phyloP scores from a whole-genome alignment of 2,888 invertebrate species.

The Pachycephus smyrnensis region DNA sequence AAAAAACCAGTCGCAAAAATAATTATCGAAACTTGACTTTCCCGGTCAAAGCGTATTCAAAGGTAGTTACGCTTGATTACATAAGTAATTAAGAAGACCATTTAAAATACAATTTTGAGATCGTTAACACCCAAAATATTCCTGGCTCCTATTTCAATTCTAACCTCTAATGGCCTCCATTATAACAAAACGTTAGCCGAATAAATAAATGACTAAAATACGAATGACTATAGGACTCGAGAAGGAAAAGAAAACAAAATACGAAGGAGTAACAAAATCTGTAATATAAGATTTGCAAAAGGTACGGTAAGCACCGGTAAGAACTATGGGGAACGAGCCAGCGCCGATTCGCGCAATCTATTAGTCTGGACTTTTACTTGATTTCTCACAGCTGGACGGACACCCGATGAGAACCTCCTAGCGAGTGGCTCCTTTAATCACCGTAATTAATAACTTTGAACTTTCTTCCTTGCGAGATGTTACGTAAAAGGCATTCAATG shows the following conservation, averaged over 20 bases:
- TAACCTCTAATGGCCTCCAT: neutral
- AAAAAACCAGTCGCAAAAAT: neutral
- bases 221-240: neutral
- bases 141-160: neutral
- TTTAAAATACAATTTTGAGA: neutral
- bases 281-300: neutral
- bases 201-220: neutral
- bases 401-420: slow-evolving; percentile 9
- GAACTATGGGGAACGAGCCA: neutral
- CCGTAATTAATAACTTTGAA: slow-evolving; percentile 10
- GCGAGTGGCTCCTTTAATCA: slow-evolving; percentile 9
- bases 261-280: neutral
- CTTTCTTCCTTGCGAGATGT: neutral
- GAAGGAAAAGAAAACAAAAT: neutral
- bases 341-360: neutral
- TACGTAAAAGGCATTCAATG: slow-evolving; percentile 1
- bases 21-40: neutral
- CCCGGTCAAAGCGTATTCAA: neutral
- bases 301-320: neutral
- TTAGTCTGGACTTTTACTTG: slow-evolving; percentile 3
- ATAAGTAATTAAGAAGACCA: neutral
- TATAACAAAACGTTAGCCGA: neutral
- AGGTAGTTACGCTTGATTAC: neutral
- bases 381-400: slow-evolving; percentile 5
- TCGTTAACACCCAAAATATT: neutral